phyloP scores from a whole-genome alignment of 2,888 invertebrate species.

The Dendrolimus houi region DNA sequence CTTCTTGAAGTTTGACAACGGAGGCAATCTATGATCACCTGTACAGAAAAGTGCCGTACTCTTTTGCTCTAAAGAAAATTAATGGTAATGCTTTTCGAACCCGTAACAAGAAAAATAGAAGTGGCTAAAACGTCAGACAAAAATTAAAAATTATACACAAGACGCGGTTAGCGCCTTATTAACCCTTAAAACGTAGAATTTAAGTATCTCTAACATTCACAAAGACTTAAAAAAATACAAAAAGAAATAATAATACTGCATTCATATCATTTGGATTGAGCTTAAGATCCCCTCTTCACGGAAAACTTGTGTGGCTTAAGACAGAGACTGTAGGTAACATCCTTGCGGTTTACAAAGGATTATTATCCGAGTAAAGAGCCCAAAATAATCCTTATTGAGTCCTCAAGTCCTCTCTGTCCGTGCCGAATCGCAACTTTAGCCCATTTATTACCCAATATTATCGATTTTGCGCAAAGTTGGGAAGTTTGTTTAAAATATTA shows the following conservation, averaged over 20 bases:
- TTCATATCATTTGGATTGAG: not conserved
- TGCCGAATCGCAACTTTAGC: not conserved
- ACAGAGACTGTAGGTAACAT: not conserved
- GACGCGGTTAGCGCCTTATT: too few species aligned
- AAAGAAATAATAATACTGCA: not conserved
- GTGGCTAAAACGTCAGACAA: too few species aligned
- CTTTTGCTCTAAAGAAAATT: too few species aligned
- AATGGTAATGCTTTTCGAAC: too few species aligned
- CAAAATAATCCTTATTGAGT: slow-evolving; percentile 5
- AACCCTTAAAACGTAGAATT: too few species aligned
- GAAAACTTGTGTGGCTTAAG: not conserved
- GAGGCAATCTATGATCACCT: too few species aligned
- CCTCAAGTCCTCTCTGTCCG: slow-evolving; percentile 1
- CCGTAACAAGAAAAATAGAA: too few species aligned
- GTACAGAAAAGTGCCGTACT: too few species aligned
- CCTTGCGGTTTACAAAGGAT: slow-evolving; percentile 1
- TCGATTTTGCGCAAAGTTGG: not conserved
- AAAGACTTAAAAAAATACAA: too few species aligned
- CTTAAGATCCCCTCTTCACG: not conserved
- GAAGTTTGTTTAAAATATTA: not conserved
- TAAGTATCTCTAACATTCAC: too few species aligned
- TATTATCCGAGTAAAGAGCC: slow-evolving; percentile 2
- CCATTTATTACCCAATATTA: not conserved
- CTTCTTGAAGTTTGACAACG: too few species aligned
- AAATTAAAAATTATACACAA: too few species aligned